Evolutionary conservation across 2,888 invertebrate genomes (phyloP).

Genomic region (Parochlus steinenii): DNA sequence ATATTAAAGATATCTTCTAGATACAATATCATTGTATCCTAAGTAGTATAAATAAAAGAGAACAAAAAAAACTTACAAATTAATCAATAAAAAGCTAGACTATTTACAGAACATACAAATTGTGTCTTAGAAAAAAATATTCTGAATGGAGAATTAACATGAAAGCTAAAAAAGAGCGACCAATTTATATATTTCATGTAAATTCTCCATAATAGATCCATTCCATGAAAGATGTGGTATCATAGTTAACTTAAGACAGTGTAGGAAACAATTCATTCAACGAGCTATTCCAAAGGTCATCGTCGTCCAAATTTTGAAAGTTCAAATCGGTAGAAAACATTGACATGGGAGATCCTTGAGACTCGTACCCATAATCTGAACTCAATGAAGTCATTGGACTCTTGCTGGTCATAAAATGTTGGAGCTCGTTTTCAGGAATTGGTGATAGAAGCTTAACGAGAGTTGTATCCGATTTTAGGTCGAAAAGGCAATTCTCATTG

Average conservation of each 20-base stretch:
- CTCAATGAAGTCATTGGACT: slow-evolving; percentile 21
- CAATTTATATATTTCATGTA: no score
- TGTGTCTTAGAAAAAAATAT: no score
- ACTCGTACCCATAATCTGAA: slow-evolving; percentile 51
- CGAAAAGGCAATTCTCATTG: slow-evolving; percentile 19
- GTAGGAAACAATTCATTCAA: slow-evolving; percentile 64
- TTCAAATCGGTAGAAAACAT: slow-evolving; percentile 5
- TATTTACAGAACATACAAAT: no score
- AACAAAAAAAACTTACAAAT: no score
- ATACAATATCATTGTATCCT: no score
- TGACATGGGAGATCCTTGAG: slow-evolving; percentile 39
- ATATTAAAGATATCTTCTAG: no score
- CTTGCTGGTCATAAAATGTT: slow-evolving; percentile 11
- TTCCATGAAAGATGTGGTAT: no score
- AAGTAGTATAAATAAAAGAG: no score
- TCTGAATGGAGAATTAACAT: no score
- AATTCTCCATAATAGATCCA: no score
- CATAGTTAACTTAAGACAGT: slow-evolving; percentile 36
- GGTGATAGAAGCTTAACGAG: slow-evolving; percentile 18
- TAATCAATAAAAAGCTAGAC: no score
- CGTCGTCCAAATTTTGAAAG: slow-evolving; percentile 10
- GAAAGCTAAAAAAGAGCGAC: no score
- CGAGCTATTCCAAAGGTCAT: slow-evolving; percentile 58
- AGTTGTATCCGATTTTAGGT: slow-evolving; percentile 15
- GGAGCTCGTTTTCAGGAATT: slow-evolving; percentile 12